Base-by-base conservation (phyloP, 2,113 vertebrate species). In the Lonchura striata region DNA sequence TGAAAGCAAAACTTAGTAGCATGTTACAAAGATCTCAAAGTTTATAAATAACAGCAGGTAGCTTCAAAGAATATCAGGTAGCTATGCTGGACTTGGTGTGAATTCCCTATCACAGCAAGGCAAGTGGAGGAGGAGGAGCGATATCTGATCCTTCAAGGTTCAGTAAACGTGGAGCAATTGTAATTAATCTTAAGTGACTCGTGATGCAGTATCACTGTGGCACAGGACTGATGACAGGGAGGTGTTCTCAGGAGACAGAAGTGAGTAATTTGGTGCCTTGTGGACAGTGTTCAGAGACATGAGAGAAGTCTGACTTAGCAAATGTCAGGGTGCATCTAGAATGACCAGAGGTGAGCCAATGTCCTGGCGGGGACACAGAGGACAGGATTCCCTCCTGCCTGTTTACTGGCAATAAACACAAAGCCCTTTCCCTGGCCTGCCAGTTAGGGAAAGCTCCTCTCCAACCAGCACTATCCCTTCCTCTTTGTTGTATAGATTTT, bases 231-330 rank as follows among this genome's bases (percentile, higher is more conserved):
- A 16, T 93, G 94, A 92, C 50, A 70, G 41, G 64, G 78, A 56
- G n/a, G 69, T 89, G 74, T 71, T 87, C 84, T 87, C 90, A 11
- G 25, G 80, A 91, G 94, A 95, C 46, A 80, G 54, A 76, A 78
- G 20, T 70, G 83, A 78, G 78, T 44, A 74, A 82, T 61, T 78
- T 42, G 7, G 82, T 68, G 65, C 79, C 84, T 79, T 2, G 1
- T 95, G 94, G 60, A 91, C 88, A 59, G 70, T 42, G 60, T 24
- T 82, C 59, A 70, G 85, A 78, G 80, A 44, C 82, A 82, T 11
- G 89, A 91, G 71, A 93, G 56, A 86, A 93, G 27, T 65, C 95
- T 94, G 91, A 92, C 90, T 82, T 96, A 86, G 86, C 94, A 95
- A 94, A 96, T 95, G 94, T 96, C 94, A 96, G 35, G 35, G 81